Base-by-base conservation (phyloP, 2,888 invertebrate species). In the Dioctria linearis region DNA sequence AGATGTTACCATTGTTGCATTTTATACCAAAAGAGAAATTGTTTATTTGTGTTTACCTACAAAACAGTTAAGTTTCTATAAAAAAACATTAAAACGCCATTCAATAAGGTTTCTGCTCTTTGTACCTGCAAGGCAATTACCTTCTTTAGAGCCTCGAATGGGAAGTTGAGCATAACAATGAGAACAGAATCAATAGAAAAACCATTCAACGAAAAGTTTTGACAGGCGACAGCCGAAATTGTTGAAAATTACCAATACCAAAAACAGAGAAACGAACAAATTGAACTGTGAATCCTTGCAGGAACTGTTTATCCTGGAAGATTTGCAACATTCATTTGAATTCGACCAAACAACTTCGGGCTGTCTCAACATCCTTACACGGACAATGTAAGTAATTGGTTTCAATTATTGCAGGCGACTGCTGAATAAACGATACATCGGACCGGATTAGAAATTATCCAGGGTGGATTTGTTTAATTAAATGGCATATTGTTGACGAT, bases 281-380 rank as follows among this genome's bases (percentile, higher is more conserved):
- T 59, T 59, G 13, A 13, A 8, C 59, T n/a, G 13, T 59, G 25
- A 25, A 13, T 3, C 13, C n/a, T 59, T 59, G n/a, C 25, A 5
- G 3, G n/a, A 25, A 59, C 6, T 59, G 59, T 59, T 59, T 59
- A 59, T 59, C 13, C 13, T 59, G 6, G 59, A 59, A 13, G 59
- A 59, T 59, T 59, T 59, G 59, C 59, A 59, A 59, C 59, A 59
- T 59, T 59, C 46, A 46, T 8, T 46, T 5, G 46, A 59, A 59
- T 11, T 13, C 6, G 59, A 13, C 59, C 25, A 46, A 46, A 46
- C 46, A 46, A 6, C 46, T 46, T 8, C 46, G 46, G 5, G 5
- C 8, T 46, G 46, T 46, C 46, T 46, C 8, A 46, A 46, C 46
- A 11, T 59, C 59, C n/a, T 59, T 5, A 13, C 59, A 59, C 5